Percentiles rank a stretch among this genome's conserved stretches.
These are phyloP conservation scores for Hirtodrosophila histrioides DNA, from an alignment of 2,888 invertebrate genomes.

Conservation along the genomic window DNA sequence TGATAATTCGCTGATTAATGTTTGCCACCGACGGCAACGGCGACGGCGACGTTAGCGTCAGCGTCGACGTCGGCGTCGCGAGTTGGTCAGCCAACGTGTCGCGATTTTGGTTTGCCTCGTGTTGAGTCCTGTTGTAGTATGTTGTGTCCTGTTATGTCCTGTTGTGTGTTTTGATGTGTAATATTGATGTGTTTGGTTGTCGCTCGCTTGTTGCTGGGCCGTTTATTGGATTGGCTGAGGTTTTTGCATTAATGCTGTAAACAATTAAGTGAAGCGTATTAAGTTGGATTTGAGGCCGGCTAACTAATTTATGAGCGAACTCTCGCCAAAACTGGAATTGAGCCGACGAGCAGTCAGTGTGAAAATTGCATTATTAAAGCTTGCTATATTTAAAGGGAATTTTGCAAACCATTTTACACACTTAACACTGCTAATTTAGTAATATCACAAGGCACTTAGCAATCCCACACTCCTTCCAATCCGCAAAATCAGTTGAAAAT, in stretches of 20 bases:
- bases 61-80: constrained; percentile 1
- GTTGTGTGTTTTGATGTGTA: constrained; percentile 24
- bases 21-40: constrained; percentile 64
- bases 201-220: constrained; percentile 27
- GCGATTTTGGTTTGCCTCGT: constrained; percentile 67
- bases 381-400: too few species aligned
- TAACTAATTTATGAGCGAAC: constrained; percentile 68
- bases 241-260: constrained; percentile 80
- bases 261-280: constrained; percentile 80
- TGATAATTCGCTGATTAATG: constrained; percentile 81
- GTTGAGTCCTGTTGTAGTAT: constrained; percentile 44
- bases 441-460: not conserved
- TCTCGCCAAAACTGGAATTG: not conserved
- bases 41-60: constrained; percentile 3
- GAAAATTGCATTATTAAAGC: constrained; percentile 27
- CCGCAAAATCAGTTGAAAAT: constrained; percentile 41
- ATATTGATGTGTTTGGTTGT: constrained; percentile 60
- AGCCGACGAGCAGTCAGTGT: constrained; percentile 2
- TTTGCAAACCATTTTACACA: not conserved
- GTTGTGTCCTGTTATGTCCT: not conserved
- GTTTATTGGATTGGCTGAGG: constrained; percentile 77
- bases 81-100: constrained; percentile 63
- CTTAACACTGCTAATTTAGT: not conserved
- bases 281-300: constrained; percentile 73
- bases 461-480: constrained; percentile 2